A percentile compares a stretch with the other conserved stretches of the same genome.
These are phyloP conservation scores for Vanessa tameamea DNA, from an alignment of 1,140 invertebrate species.

Conservation along the genomic window DNA sequence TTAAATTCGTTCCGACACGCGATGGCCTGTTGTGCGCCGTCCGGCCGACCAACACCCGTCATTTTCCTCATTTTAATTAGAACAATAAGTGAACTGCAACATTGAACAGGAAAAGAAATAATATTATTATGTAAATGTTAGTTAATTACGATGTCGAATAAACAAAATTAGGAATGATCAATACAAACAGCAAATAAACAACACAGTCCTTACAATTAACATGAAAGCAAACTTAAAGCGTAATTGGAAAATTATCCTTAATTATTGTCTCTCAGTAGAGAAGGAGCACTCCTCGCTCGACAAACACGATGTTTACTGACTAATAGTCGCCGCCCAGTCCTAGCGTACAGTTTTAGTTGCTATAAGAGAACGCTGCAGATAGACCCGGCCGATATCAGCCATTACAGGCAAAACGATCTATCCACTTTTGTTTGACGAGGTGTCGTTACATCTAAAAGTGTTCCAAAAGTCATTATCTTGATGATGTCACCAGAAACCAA, in stretches of 20 bases:
- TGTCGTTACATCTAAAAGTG: too few relatives aligned
- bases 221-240: not conserved
- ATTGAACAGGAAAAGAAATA: constrained; percentile 30
- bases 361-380: too few relatives aligned
- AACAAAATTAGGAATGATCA: constrained; percentile 23
- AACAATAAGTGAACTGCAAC: constrained; percentile 22
- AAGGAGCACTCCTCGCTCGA: too few relatives aligned
- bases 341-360: too few relatives aligned
- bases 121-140: constrained; percentile 21
- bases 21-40: not conserved
- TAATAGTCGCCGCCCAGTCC: too few relatives aligned
- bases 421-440: too few relatives aligned
- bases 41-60: not conserved
- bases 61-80: constrained; percentile 43
- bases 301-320: too few relatives aligned
- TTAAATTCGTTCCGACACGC: not conserved
- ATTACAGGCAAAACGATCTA: too few relatives aligned
- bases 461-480: too few relatives aligned
- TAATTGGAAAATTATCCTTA: not conserved
- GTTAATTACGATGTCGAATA: constrained; percentile 26
- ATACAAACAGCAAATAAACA: constrained; percentile 7
- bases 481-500: too few relatives aligned
- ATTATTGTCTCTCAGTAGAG: not conserved
- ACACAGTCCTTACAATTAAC: not conserved
- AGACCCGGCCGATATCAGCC: too few relatives aligned